A percentile compares a stretch with the other conserved stretches of the same genome.
These are phyloP conservation scores for Drosophila prolongata DNA, from an alignment of 2,888 invertebrate species.

Conservation along the genomic window DNA sequence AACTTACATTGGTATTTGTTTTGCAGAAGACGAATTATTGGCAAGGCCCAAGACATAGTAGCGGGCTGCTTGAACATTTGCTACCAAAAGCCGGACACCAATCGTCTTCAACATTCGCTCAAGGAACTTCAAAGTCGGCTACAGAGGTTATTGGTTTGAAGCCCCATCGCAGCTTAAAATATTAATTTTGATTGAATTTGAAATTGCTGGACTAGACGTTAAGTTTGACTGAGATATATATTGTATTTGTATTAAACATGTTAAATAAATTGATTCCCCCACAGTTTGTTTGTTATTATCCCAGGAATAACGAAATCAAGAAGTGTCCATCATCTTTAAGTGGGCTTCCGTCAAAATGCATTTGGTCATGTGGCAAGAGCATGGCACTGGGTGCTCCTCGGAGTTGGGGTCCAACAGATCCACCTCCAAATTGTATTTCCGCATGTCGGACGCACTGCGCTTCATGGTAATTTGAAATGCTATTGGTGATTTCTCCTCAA, in stretches of 20 bases:
- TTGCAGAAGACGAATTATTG: slow-evolving; percentile 88
- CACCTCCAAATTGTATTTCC: slow-evolving; percentile 88
- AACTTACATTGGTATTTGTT: neutral
- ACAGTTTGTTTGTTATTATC: slow-evolving; percentile 13
- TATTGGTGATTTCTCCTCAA: slow-evolving; percentile 87
- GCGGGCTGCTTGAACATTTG: slow-evolving; percentile 90
- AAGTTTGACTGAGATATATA: slow-evolving; percentile 71
- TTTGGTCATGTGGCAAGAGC: slow-evolving; percentile 90
- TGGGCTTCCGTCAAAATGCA: slow-evolving; percentile 89
- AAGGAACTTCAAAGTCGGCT: slow-evolving; percentile 84
- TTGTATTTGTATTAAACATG: slow-evolving; percentile 55
- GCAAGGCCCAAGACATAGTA: slow-evolving; percentile 90
- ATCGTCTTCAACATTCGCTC: slow-evolving; percentile 86
- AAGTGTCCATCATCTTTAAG: slow-evolving; percentile 73
- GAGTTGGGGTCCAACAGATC: slow-evolving; percentile 88
- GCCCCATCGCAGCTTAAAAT: neutral
- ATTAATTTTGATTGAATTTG: slow-evolving; percentile 1
- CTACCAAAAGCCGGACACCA: slow-evolving; percentile 90
- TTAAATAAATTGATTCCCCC: slow-evolving; percentile 44
- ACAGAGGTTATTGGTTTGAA: slow-evolving; percentile 72
- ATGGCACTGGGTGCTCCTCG: slow-evolving; percentile 91
- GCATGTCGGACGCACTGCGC: slow-evolving; percentile 67
- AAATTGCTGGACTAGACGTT: slow-evolving; percentile 50
- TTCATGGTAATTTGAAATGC: slow-evolving; percentile 88
- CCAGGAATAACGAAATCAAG: slow-evolving; percentile 15